Evolutionary conservation across 2,888 invertebrate species (phyloP), one percentile per base, ranked within the genome.

Genomic region (Esperia sulphurella): DNA sequence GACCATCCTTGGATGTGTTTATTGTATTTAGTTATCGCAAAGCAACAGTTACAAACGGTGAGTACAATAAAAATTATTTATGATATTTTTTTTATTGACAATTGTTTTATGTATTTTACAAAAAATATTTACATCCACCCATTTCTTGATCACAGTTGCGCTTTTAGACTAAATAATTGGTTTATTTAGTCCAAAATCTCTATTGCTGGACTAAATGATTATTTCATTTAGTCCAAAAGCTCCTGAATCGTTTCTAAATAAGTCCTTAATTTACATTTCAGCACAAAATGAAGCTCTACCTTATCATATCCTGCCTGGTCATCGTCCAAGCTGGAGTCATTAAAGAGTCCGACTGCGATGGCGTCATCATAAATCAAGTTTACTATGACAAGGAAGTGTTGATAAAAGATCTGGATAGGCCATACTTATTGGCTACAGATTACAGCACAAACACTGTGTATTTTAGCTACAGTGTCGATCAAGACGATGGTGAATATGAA

Each of bases 391-490:
- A 54, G 3, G 83, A 83, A 60, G 52, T 68, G 0, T 57, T 85
- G 0, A 72, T 68, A 41, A 48, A 62, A 13, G 69, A 65, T 1
- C 48, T 84, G 0, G 83, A 80, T 46, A 65, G 78, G 51, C 83
- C 85, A 0, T 83, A 78, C 41, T 59, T 75, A 3, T 55, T 86
- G 35, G 61, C 77, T 1, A 71, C 79, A 10, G 83, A 85, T 45
- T 65, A 72, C 53, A 73, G 65, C 49, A 75, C 70, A 0, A 76
- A 83, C 45, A 73, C 64, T 1, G 51, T 85, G 0, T 86, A 79
- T 53, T 86, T 85, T 53, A 86, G 83, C 48, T 79, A 79, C 53
- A 83, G 71, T 42, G 14, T 71, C 0, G 59, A 68, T 14, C 45
- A 53, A 39, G 51, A 67, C 0, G 77, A 73, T 0, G 77, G 76